These are phyloP conservation scores for Loripinus fragilis DNA, from an alignment of 2,888 invertebrate species.

Conservation along the genomic window DNA sequence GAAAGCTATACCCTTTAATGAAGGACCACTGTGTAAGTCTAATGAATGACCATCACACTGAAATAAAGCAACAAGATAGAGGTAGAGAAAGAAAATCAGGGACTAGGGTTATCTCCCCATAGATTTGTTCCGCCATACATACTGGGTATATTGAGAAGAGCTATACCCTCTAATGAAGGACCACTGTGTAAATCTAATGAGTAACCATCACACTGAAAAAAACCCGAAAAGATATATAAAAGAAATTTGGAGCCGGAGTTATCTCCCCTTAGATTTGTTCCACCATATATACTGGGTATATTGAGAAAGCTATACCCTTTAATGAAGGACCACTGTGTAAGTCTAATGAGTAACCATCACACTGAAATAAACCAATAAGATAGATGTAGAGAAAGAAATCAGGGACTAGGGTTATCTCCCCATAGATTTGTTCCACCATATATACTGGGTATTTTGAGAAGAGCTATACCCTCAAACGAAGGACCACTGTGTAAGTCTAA, in stretches of 20 bases:
- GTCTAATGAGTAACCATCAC: slow-evolving; percentile 96
- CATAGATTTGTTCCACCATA: slow-evolving; percentile 99
- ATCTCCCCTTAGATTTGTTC: slow-evolving; percentile 96
- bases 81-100: no score
- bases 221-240: no score
- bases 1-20: slow-evolving; percentile 96
- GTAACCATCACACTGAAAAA: slow-evolving; percentile 93
- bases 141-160: slow-evolving; percentile 97
- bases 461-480: slow-evolving; percentile 96
- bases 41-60: slow-evolving; percentile 97
- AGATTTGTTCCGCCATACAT: slow-evolving; percentile 98
- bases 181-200: slow-evolving; percentile 96
- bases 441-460: slow-evolving; percentile 98
- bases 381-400: no score
- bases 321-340: slow-evolving; percentile 95
- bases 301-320: slow-evolving; percentile 98
- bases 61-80: no score
- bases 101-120: slow-evolving; percentile 89
- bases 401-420: slow-evolving; percentile 87
- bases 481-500: slow-evolving; percentile 96
- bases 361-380: slow-evolving; percentile 88
- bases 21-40: slow-evolving; percentile 95
- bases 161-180: slow-evolving; percentile 96
- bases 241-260: no score
- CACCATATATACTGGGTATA: slow-evolving; percentile 99